Percentiles rank a stretch among this genome's conserved stretches.
Conservation (phyloP, 2,113 vertebrate genomes). For the Psilopsiagon aymara region DNA sequence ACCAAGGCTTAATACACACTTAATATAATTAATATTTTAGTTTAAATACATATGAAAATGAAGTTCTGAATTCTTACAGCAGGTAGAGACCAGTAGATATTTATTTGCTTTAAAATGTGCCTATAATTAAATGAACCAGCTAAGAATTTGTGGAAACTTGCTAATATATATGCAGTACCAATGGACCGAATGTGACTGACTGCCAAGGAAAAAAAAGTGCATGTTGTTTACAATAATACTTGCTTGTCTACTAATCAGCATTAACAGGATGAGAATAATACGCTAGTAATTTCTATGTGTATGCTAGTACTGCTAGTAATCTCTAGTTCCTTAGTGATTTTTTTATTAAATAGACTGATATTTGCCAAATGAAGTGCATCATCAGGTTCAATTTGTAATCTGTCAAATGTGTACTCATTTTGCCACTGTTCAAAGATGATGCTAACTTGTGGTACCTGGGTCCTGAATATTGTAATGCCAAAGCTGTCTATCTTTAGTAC, state of each 20-base stretch:
- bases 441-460: neutral
- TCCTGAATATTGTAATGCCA: neutral
- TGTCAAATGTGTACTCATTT: neutral
- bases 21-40: neutral
- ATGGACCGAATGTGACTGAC: neutral
- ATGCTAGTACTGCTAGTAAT: neutral
- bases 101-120: neutral
- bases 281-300: neutral
- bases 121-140: neutral
- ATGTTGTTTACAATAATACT: neutral
- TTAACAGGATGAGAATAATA: neutral
- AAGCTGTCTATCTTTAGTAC: neutral
- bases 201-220: neutral
- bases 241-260: neutral
- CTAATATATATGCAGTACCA: neutral
- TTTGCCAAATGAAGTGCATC: neutral
- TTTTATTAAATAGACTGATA: neutral
- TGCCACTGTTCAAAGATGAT: neutral
- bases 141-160: neutral
- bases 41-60: neutral
- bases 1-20: neutral
- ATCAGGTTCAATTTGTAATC: neutral
- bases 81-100: neutral
- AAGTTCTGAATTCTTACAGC: neutral
- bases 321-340: neutral